Evolutionary conservation across 2,113 vertebrate species (phyloP), one percentile per base, ranked within the genome.

Genomic region (Callithrix jacchus): DNA sequence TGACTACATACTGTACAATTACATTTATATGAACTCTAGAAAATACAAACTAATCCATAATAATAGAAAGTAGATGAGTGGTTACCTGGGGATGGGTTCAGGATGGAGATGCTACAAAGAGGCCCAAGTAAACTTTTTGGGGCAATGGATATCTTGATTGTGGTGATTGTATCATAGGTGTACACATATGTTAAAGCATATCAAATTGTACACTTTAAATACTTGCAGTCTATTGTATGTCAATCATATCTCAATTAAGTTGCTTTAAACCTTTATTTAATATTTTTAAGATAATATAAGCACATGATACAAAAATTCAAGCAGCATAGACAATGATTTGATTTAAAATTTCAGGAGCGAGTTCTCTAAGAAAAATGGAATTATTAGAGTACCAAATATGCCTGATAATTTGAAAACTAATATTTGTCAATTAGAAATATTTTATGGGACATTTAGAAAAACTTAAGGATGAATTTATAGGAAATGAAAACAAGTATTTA

Each of bases 231-330:
- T 77, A 83, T 58, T 45, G 18, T 70, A 83, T 70, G 16, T 66
- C 16, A 21, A 30, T 70, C 40, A 47, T 25, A 84, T 20, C 42
- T 42, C 71, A 88, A 35, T 74, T 73, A 70, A 91, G 52, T 61
- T 68, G 16, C 23, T 70, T 82, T 61, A 84, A 89, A 66, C 8
- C 32, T 56, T 40, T 84, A 89, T 52, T 66, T 85, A 52, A 49
- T 71, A 76, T 73, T 92, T 77, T 96, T 56, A 95, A 93, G 84
- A 9, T 27, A 56, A 45, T 35, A 73, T 42, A 73, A 87, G 17
- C 16, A 80, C 8, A 56, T 88, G 5, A 85, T 68, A 9, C 27
- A 89, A 84, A 85, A 64, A 11, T 66, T 70, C 25, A 84, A 83
- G 8, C 20, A 92, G 9, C 23, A 47, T 42, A 74, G 11, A 80